Percentiles rank a stretch among this genome's conserved stretches.
Conservation (phyloP, 2,113 vertebrate genomes). For the Chaetodon trifascialis region DNA sequence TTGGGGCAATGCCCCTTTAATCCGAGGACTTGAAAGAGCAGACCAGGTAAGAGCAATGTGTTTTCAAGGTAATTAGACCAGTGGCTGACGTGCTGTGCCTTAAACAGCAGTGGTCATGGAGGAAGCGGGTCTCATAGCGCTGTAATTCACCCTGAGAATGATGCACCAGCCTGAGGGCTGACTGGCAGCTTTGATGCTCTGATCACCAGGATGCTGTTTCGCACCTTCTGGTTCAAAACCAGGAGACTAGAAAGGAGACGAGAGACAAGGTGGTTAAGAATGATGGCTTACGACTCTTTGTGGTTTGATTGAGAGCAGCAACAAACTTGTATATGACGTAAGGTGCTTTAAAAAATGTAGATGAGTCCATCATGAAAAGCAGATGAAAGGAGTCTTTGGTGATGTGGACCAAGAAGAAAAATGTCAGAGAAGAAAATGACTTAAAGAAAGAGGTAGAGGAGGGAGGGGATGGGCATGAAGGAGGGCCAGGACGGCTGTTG, state of each 20-base stretch:
- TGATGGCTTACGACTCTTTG: constrained; percentile 68
- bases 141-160: constrained; percentile 50
- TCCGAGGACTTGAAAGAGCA: not conserved
- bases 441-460: constrained; percentile 72
- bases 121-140: constrained; percentile 17
- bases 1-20: not conserved
- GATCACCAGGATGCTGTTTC: constrained; percentile 70
- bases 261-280: constrained; percentile 60
- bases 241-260: constrained; percentile 25
- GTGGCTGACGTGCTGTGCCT: constrained; percentile 7
- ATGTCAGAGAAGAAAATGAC: constrained; percentile 79
- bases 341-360: constrained; percentile 72
- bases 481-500: constrained; percentile 72
- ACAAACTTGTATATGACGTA: constrained; percentile 70
- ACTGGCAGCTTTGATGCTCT: constrained; percentile 80
- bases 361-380: constrained; percentile 78
- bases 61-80: constrained; percentile 43
- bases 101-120: constrained; percentile 56
- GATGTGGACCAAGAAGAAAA: constrained; percentile 80
- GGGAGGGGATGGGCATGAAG: constrained; percentile 63
- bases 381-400: constrained; percentile 76
- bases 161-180: constrained; percentile 77
- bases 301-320: constrained; percentile 75
- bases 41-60: constrained; percentile 19
- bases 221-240: constrained; percentile 71